Evolutionary conservation across 1,140 invertebrate species (phyloP).

Genomic region (Pseudomyrmex gracilis): DNA sequence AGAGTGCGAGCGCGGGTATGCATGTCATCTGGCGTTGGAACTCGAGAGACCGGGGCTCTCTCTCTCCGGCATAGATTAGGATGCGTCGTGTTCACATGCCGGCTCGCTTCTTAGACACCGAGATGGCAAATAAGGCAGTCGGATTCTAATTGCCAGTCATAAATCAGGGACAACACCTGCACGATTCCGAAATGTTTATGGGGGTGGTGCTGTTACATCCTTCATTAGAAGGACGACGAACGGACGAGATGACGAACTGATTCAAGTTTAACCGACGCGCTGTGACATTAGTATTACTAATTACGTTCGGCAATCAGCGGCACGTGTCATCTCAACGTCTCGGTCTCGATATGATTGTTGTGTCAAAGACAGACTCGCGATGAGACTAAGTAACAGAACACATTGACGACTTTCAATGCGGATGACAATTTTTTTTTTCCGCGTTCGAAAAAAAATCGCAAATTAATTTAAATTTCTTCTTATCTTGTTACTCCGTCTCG

Average conservation of each 20-base stretch:
- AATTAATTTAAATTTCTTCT: slow-evolving; percentile 38
- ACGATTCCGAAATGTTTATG: slow-evolving; percentile 83
- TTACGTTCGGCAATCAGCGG: slow-evolving; percentile 47
- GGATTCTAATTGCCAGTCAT: slow-evolving; percentile 84
- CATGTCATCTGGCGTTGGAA: slow-evolving; percentile 67
- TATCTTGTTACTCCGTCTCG: slow-evolving; percentile 7
- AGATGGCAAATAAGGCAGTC: slow-evolving; percentile 83
- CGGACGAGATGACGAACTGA: slow-evolving; percentile 76
- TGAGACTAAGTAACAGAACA: too few relatives aligned
- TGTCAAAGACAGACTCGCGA: too few relatives aligned
- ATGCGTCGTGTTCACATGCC: slow-evolving; percentile 83
- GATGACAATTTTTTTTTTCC: background rate
- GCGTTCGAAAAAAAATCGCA: slow-evolving; percentile 34
- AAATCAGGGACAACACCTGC: slow-evolving; percentile 86
- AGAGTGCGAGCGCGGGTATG: slow-evolving; percentile 19
- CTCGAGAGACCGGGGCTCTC: slow-evolving; percentile 58
- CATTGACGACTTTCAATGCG: too few relatives aligned
- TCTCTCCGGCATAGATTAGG: slow-evolving; percentile 80
- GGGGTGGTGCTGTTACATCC: slow-evolving; percentile 79
- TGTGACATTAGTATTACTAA: slow-evolving; percentile 67
- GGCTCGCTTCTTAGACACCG: slow-evolving; percentile 74
- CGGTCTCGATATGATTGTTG: background rate
- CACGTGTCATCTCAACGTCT: slow-evolving; percentile 15
- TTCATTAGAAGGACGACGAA: slow-evolving; percentile 76
- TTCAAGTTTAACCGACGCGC: slow-evolving; percentile 80